Evolutionary conservation across 2,113 vertebrate species (phyloP).

Genomic region (Rhinichthys klamathensis): DNA sequence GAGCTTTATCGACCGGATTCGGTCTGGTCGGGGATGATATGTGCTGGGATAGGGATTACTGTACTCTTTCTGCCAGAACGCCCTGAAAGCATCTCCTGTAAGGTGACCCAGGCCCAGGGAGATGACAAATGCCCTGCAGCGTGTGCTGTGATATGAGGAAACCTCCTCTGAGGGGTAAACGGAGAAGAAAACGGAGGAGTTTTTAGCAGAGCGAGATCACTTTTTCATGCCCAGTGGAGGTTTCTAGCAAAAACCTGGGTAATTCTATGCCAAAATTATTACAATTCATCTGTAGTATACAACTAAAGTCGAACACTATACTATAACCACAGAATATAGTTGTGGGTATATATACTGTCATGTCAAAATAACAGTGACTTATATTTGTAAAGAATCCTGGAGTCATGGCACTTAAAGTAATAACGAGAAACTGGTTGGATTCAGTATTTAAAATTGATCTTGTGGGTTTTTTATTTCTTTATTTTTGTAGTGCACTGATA

Average conservation of each 20-base stretch:
- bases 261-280: neutral
- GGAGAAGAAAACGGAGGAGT: neutral
- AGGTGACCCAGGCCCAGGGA: conserved; percentile 37
- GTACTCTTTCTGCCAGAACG: conserved; percentile 33
- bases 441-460: too few species aligned
- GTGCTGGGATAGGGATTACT: conserved; percentile 31
- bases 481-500: neutral
- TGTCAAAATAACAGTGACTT: neutral
- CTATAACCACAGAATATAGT: neutral
- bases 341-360: neutral
- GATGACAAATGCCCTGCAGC: conserved; percentile 22
- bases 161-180: conserved; percentile 21
- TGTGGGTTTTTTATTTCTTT: too few species aligned
- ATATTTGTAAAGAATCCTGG: neutral
- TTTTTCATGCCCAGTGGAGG: neutral
- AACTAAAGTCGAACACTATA: neutral
- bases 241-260: neutral
- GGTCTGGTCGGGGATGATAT: conserved; percentile 40
- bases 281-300: neutral
- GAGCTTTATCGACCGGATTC: conserved; percentile 42
- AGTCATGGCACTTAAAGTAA: too few species aligned
- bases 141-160: conserved; percentile 9
- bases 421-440: too few species aligned
- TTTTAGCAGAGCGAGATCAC: conserved; percentile 24
- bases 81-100: conserved; percentile 42